Evolutionary conservation across 2,797 vertebrate genomes (phyloP).

Genomic region (Alca torda): DNA sequence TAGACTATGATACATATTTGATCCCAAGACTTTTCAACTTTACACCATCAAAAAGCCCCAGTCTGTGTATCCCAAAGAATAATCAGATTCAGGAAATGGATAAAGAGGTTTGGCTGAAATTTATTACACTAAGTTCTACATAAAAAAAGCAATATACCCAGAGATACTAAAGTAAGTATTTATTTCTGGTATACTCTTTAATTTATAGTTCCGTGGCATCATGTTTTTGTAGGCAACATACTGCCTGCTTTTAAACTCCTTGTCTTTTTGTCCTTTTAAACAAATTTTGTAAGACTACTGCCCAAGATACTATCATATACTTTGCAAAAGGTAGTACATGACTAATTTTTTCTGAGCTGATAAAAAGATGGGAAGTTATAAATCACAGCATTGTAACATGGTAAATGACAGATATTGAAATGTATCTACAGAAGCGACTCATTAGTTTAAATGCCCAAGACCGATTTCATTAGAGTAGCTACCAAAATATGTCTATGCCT

Average conservation of each 20-base stretch:
- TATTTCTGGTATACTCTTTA: background rate
- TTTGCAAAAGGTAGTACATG: no score
- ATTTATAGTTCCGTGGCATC: background rate
- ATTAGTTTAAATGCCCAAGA: background rate
- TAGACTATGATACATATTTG: background rate
- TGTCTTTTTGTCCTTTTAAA: background rate
- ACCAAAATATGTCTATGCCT: background rate
- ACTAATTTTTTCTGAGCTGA: background rate
- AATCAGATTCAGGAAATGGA: background rate
- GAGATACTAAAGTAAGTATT: background rate
- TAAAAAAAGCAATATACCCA: background rate
- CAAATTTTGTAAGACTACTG: background rate
- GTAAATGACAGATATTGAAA: background rate
- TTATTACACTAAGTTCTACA: background rate
- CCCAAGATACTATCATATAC: background rate
- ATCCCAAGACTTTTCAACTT: background rate
- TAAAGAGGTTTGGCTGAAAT: background rate
- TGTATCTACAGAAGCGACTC: background rate
- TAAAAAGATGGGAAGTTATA: background rate
- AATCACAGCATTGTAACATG: fast-evolving
- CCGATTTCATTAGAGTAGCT: background rate
- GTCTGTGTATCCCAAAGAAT: background rate
- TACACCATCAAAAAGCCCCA: background rate
- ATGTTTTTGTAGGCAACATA: background rate
- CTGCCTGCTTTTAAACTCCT: background rate